Percentiles rank a stretch among this genome's conserved stretches.
These are phyloP conservation scores for Zygaena filipendulae DNA, from an alignment of 2,888 invertebrate genomes.

Conservation along the genomic window DNA sequence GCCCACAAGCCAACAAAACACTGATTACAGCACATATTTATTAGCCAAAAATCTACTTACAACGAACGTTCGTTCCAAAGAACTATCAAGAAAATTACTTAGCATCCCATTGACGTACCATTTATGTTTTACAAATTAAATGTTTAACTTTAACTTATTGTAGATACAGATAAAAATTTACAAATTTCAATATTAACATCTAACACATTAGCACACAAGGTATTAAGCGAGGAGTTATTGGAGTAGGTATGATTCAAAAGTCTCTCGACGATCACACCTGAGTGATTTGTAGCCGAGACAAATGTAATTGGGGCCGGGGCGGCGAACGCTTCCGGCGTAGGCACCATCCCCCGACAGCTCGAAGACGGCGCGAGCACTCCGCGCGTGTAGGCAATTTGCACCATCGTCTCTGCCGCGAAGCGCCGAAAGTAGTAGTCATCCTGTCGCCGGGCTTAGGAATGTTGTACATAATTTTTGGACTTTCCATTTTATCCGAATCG, in stretches of 20 bases:
- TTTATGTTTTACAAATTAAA: too few relatives aligned
- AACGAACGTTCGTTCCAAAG: slow-evolving; percentile 44
- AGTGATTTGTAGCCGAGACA: slow-evolving; percentile 53
- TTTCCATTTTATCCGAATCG: slow-evolving; percentile 38
- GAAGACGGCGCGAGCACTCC: slow-evolving; percentile 33
- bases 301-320: slow-evolving; percentile 24
- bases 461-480: slow-evolving; percentile 56
- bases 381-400: slow-evolving; percentile 38
- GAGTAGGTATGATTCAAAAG: too few relatives aligned
- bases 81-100: slow-evolving; percentile 18
- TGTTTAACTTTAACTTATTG: slow-evolving; percentile 21
- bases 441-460: slow-evolving; percentile 53
- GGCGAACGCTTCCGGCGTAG: slow-evolving; percentile 34
- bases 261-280: slow-evolving; percentile 62
- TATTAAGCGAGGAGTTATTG: too few relatives aligned
- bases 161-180: too few relatives aligned
- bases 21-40: slow-evolving; percentile 58
- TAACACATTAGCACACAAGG: too few relatives aligned
- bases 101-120: too few relatives aligned
- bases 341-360: slow-evolving; percentile 40
- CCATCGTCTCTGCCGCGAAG: slow-evolving; percentile 36
- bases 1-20: slow-evolving; percentile 53
- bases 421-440: slow-evolving; percentile 54
- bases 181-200: too few relatives aligned
- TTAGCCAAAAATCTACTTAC: slow-evolving; percentile 57